These are phyloP conservation scores for Eonycteris spelaea DNA, from an alignment of 2,113 vertebrate genomes.

Conservation along the genomic window DNA sequence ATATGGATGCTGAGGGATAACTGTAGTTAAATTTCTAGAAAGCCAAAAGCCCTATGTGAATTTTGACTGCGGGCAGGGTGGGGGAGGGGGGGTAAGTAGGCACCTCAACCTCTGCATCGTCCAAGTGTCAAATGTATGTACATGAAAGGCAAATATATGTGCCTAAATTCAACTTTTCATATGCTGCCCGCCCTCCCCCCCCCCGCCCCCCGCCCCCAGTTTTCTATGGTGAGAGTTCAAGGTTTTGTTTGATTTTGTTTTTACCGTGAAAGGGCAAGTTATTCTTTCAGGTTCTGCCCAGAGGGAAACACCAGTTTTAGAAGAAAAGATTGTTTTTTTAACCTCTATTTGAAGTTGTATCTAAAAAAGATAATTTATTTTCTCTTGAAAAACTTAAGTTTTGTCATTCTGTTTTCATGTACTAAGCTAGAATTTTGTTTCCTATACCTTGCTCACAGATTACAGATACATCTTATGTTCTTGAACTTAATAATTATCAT, in stretches of 20 bases:
- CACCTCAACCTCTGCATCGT: too few species aligned
- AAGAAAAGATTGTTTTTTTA: not conserved
- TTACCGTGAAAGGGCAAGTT: not conserved
- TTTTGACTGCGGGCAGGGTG: too few species aligned
- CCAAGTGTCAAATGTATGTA: not conserved
- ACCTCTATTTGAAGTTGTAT: not conserved
- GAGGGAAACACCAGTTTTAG: not conserved
- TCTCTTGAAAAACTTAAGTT: not conserved
- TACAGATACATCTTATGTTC: not conserved
- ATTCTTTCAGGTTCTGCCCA: not conserved
- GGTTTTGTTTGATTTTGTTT: not conserved
- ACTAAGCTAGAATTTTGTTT: not conserved
- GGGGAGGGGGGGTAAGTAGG: too few species aligned
- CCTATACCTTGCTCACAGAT: not conserved
- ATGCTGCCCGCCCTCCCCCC: not conserved
- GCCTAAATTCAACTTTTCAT: not conserved
- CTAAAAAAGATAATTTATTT: not conserved
- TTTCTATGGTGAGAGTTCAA: not conserved
- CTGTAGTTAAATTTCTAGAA: too few species aligned
- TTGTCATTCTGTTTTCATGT: not conserved
- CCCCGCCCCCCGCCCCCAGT: not conserved
- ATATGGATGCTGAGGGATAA: not conserved
- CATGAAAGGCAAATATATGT: not conserved
- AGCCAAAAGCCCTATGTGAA: too few species aligned
- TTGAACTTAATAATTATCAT: not conserved